phyloP scores from a whole-genome alignment of 1,140 invertebrate genomes.

The Heliothis virescens region DNA sequence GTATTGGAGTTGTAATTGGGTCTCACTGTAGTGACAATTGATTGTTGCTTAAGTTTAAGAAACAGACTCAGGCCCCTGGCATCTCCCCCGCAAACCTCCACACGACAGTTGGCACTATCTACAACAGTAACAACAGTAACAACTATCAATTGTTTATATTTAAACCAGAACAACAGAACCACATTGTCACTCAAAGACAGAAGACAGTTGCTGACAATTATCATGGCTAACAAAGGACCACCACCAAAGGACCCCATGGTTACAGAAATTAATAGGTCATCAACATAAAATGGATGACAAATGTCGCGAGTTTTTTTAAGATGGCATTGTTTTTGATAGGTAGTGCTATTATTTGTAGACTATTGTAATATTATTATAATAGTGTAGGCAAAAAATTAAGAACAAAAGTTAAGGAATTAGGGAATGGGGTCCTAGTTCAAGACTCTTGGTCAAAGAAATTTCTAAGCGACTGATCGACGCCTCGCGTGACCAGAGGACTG shows the following conservation, averaged over 20 bases:
- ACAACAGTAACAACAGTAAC: not conserved
- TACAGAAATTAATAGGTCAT: slow-evolving; percentile 22
- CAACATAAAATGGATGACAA: not conserved
- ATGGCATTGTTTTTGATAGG: not conserved
- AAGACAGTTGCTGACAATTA: slow-evolving; percentile 36
- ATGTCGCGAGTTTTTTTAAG: not conserved
- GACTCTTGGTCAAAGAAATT: too few species aligned
- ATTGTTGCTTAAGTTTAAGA: too few species aligned
- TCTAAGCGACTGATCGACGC: too few species aligned
- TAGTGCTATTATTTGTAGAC: too few species aligned
- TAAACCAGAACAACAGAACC: slow-evolving; percentile 8
- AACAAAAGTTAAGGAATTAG: too few species aligned
- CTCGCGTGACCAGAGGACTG: too few species aligned
- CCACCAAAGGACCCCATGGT: slow-evolving; percentile 4
- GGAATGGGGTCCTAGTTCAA: too few species aligned
- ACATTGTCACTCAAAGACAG: not conserved
- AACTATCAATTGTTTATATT: slow-evolving; percentile 19
- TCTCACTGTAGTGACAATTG: too few species aligned
- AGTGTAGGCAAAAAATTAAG: too few species aligned
- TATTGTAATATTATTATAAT: too few species aligned
- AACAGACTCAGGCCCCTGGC: too few species aligned
- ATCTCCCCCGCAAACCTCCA: not conserved
- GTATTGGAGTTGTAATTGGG: too few species aligned
- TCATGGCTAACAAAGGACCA: slow-evolving; percentile 1
- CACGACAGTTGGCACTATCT: slow-evolving; percentile 8